Percentiles rank a stretch among this genome's conserved stretches.
Evolutionary conservation across 2,888 invertebrate genomes (phyloP).

Genomic region (Sepiola atlantica): DNA sequence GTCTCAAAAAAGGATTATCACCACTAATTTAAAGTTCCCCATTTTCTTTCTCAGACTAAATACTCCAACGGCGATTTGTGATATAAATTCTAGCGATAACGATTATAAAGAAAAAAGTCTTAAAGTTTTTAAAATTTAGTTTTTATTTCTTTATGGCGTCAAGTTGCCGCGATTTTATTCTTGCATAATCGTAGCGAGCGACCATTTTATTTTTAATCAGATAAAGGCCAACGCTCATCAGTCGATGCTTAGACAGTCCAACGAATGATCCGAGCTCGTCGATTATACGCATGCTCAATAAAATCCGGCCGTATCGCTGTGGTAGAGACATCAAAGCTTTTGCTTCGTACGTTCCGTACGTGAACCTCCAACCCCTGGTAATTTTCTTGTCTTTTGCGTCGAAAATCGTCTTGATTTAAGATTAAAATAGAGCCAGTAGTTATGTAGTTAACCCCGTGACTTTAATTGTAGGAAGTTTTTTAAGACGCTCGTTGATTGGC

Average conservation of each 20-base stretch:
- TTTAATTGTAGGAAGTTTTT: not conserved
- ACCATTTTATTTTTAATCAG: conserved; percentile 11
- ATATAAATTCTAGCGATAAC: not conserved
- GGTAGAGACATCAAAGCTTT: not conserved
- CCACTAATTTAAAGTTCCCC: too few relatives aligned
- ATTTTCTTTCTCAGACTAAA: too few relatives aligned
- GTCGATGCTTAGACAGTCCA: not conserved
- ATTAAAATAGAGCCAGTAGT: not conserved
- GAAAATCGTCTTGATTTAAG: not conserved
- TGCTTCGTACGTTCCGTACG: not conserved
- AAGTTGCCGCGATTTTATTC: not conserved
- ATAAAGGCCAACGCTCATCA: not conserved
- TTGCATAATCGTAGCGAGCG: not conserved
- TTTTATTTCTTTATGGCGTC: not conserved
- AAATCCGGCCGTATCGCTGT: not conserved
- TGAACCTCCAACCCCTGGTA: not conserved
- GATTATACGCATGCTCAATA: not conserved
- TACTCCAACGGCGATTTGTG: too few relatives aligned
- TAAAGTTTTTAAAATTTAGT: not conserved
- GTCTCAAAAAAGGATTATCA: too few relatives aligned
- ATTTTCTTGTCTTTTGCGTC: not conserved
- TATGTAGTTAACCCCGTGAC: conserved; percentile 32
- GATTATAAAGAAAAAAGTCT: not conserved
- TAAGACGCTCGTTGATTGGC: not conserved
- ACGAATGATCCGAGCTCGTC: not conserved